phyloP scores from a whole-genome alignment of 2,797 vertebrate genomes.

The Lutra lutra region DNA sequence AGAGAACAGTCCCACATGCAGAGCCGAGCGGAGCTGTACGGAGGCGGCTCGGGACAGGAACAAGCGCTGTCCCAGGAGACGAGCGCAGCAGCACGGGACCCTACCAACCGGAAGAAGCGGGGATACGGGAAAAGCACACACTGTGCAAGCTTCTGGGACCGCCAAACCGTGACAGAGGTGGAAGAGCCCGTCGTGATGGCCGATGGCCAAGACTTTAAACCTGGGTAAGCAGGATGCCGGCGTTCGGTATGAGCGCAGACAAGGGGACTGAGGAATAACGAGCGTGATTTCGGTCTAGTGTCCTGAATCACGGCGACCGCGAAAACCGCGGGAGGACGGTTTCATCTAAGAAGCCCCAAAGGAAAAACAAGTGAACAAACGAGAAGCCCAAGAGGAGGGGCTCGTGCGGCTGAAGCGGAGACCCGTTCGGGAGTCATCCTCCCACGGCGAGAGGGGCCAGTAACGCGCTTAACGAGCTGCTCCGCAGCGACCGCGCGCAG shows the following conservation, averaged over 20 bases:
- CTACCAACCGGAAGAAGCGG: neutral
- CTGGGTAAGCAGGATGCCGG: neutral
- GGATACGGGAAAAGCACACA: neutral
- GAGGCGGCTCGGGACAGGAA: neutral
- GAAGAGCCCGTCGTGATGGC: neutral
- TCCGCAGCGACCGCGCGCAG: no score
- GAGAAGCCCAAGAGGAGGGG: no score
- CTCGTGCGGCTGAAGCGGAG: no score
- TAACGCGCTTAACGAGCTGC: accelerated
- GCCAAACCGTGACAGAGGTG: neutral
- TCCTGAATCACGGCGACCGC: neutral
- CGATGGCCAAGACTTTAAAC: neutral
- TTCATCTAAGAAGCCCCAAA: neutral
- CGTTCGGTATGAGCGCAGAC: neutral
- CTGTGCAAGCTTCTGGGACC: neutral
- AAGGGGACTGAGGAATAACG: neutral
- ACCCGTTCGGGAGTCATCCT: no score
- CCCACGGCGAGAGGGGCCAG: no score
- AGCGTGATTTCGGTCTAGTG: neutral
- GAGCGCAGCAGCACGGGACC: neutral
- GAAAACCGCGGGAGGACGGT: neutral
- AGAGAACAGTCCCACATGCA: neutral
- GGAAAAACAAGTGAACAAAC: no score
- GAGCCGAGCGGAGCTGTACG: neutral
- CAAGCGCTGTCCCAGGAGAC: neutral